Percentiles rank a stretch among this genome's conserved stretches.
These are phyloP conservation scores for Cololabis saira DNA, from an alignment of 2,113 vertebrate species.

Conservation along the genomic window DNA sequence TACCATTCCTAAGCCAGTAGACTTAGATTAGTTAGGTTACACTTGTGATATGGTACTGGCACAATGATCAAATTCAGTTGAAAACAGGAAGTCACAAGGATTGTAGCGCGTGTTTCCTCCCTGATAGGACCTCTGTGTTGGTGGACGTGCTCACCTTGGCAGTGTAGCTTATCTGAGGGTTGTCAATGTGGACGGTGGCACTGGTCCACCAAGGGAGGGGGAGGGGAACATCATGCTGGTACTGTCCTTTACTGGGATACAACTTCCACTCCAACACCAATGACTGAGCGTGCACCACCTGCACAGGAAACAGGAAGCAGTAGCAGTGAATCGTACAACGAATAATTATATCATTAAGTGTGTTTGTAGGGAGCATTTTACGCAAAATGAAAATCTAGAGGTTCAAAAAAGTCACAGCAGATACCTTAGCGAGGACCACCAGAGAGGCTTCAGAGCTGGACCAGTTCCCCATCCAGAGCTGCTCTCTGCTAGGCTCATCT, in stretches of 20 bases:
- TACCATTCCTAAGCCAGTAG: no score
- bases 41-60: no score
- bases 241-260: constrained; percentile 48
- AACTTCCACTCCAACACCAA: constrained; percentile 85
- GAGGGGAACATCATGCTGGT: constrained; percentile 32
- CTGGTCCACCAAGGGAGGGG: constrained; percentile 77
- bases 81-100: no score
- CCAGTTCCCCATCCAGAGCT: constrained; percentile 35
- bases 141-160: constrained; percentile 61
- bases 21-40: no score
- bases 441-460: constrained; percentile 64
- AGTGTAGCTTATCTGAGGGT: constrained; percentile 85
- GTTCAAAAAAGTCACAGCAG: not conserved
- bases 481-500: constrained; percentile 34
- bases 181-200: constrained; percentile 85
- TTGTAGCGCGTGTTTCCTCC: no score
- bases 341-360: no score
- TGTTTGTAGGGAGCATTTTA: not conserved
- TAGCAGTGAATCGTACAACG: no score
- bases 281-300: constrained; percentile 83
- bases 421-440: constrained; percentile 79
- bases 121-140: not conserved
- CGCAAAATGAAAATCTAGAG: not conserved
- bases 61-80: no score
- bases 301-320: not conserved